Evolutionary conservation across 2,888 invertebrate species (phyloP).

Genomic region (Epistrophella euchroma): DNA sequence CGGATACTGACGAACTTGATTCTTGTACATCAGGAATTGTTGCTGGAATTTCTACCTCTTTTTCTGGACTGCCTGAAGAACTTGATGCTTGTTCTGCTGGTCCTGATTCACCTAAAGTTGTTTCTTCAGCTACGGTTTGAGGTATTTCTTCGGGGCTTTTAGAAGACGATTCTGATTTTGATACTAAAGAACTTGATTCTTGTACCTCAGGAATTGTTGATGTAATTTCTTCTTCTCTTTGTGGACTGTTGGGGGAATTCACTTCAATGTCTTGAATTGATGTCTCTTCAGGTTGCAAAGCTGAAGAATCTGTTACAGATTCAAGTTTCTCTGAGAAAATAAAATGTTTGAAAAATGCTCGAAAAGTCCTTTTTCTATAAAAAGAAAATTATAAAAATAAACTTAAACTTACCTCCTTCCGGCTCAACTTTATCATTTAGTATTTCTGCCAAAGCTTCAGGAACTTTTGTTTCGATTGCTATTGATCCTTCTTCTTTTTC

Average conservation of each 20-base stretch:
- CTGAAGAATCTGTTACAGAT: background rate
- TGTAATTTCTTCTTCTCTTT: background rate
- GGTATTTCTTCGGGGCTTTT: background rate
- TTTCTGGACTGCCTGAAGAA: background rate
- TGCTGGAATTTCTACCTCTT: background rate
- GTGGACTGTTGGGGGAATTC: background rate
- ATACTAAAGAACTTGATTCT: background rate
- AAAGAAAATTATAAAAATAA: too few species aligned
- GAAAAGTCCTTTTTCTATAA: too few species aligned
- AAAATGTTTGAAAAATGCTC: background rate
- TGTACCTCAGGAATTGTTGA: background rate
- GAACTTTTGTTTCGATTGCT: background rate
- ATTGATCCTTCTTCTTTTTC: background rate
- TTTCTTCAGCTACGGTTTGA: background rate
- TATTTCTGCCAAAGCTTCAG: background rate
- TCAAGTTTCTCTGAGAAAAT: background rate
- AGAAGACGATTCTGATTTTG: background rate
- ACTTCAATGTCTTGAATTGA: background rate
- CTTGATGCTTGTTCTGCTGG: background rate
- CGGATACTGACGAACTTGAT: background rate
- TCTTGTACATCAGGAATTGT: background rate
- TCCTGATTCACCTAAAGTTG: background rate
- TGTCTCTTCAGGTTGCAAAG: background rate
- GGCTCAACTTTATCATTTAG: background rate
- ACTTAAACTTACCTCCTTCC: background rate